Evolutionary conservation across 2,888 invertebrate species (phyloP), one percentile per base, ranked within the genome.

Genomic region (Teleiodes luculella): DNA sequence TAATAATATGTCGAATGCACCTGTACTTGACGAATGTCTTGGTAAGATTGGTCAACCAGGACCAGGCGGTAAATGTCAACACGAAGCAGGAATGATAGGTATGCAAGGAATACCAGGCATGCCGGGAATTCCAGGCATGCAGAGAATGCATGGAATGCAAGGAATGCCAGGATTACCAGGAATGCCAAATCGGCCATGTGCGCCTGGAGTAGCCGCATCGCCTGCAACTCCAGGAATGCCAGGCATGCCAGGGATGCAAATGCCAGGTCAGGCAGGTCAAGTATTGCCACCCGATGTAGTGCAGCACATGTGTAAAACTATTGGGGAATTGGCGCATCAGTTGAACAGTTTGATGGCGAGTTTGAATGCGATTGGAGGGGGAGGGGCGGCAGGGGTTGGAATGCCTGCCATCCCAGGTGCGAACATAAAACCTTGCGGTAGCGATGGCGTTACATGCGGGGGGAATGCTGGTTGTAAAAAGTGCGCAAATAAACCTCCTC

Each of bases 281-380:
- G 41, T 18, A 1, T 18, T 37, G 1, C 16, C 37, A 1, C 37
- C 14, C 6, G 43, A 20, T 6, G 54, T 1, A 62, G 59, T 78
- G 2, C 68, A 74, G 37, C 63, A 72, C 20, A 69, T 79, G 54
- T 74, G 72, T 55, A 61, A 57, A 1, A 74, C 74, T 0, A 69
- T 78, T 0, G 73, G 70, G 0, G 59, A 71, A 16, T 60, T 79
- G 1, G 68, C 76, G 0, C 47, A 54, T 0, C 75, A 76, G 39
- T 56, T 78, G 3, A 65, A 61, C 16, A 57, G 68, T 0, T 57
- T 76, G 3, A 68, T 75, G 64, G 62, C 58, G 49, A 68, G 64
- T 46, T 64, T 71, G 60, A 62, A 61, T 4, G 39, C n/a, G n/a
- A n/a, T n/a, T n/a, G n/a, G n/a, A n/a, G n/a, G n/a, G n/a, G n/a